Evolutionary conservation across 2,113 vertebrate species (phyloP), one percentile per base, ranked within the genome.

Genomic region (Esox niger): DNA sequence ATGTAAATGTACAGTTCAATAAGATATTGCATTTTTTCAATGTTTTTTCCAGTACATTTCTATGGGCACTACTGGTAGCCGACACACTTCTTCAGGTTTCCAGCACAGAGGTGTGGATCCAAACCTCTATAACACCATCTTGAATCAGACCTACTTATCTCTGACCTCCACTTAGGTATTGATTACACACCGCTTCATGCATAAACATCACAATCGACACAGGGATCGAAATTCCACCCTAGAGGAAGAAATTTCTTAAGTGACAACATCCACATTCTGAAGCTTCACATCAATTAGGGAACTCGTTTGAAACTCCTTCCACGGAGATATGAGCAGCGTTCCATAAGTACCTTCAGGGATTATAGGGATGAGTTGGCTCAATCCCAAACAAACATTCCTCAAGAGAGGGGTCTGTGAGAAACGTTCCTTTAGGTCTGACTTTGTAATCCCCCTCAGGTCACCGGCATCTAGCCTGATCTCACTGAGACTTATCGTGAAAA

Each of bases 361-460:
- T 61, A 66, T 8, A 64, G 69, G 66, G 63, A 58, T 43, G 67
- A 43, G 38, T 4, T 21, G 68, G 73, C 76, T 80, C 43, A 47
- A 54, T 79, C 78, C 69, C 71, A 84, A 82, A 80, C 73, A 79
- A 77, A 83, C 81, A 85, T 85, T 85, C 78, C 77, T 84, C 59
- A 38, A n/a, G 26, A 58, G 35, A 46, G 65, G 46, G 73, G 77
- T 78, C 73, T 59, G 54, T 57, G 66, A 70, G 60, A 76, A 69
- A 68, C 62, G 49, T 30, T 69, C 73, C 61, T 60, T 15, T 47
- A 68, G 69, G 59, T 63, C 54, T 52, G 49, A 31, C 57, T 8
- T 21, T 20, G 33, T 30, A 29, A 33, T 33, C 55, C 54, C 61
- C 20, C 26, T 25, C 57, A 26, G 15, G 57, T 47, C 63, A 68